Conservation (phyloP, 2,888 invertebrate genomes). For the Hartigia nigra region DNA sequence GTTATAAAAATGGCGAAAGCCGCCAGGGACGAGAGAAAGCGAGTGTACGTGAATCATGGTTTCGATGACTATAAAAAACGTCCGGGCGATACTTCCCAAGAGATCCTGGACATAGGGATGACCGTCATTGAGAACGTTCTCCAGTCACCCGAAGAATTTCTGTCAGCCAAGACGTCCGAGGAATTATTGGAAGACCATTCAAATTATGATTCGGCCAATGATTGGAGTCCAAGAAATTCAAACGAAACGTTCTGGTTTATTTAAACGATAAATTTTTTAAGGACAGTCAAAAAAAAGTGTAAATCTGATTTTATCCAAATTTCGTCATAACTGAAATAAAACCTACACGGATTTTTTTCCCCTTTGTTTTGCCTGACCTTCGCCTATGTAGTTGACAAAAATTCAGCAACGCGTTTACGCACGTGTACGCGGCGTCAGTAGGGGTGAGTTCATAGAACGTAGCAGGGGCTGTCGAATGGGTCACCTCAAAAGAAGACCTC, state of each 20-base stretch:
- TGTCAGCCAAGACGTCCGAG: conserved; percentile 2
- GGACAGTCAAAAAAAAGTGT: not conserved
- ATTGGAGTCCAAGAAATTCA: not conserved
- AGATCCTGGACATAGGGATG: conserved; percentile 22
- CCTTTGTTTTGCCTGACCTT: not conserved
- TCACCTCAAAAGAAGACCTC: conserved; percentile 56
- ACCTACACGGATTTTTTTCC: too few relatives aligned
- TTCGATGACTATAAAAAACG: conserved; percentile 20
- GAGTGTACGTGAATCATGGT: conserved; percentile 21
- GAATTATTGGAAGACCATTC: conserved; percentile 10
- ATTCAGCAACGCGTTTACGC: not conserved
- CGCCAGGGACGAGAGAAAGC: conserved; percentile 22
- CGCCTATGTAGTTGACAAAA: not conserved
- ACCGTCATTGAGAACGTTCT: conserved; percentile 20
- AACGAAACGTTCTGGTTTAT: not conserved
- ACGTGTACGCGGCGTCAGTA: not conserved
- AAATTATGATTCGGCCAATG: not conserved
- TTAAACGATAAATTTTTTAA: not conserved
- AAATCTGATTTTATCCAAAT: too few relatives aligned
- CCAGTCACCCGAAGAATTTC: not conserved
- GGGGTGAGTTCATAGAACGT: not conserved
- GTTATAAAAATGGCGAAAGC: conserved; percentile 26
- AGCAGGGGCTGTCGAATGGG: conserved; percentile 39
- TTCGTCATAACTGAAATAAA: too few relatives aligned
- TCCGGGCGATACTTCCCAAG: conserved; percentile 12